These are phyloP conservation scores for Enteromius anoplus DNA, from an alignment of 2,797 vertebrate species.

Conservation along the genomic window DNA sequence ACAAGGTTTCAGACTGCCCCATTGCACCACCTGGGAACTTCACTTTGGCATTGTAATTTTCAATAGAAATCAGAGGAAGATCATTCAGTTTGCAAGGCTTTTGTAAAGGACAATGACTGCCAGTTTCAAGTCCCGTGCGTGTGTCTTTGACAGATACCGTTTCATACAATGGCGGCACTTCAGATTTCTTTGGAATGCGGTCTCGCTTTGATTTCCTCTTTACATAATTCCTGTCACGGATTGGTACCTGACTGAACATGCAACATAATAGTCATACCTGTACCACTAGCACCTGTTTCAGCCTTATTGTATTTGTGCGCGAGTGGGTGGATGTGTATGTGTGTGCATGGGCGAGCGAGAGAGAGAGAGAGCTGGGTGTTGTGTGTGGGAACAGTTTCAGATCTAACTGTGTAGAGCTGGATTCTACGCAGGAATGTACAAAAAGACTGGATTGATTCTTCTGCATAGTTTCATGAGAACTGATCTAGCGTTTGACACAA, in stretches of 20 bases:
- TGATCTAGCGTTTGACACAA: constrained; percentile 35
- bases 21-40: neutral
- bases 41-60: neutral
- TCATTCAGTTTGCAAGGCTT: neutral
- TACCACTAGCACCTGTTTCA: constrained; percentile 39
- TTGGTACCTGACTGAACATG: constrained; percentile 25
- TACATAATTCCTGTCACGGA: constrained; percentile 8
- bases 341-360: constrained; percentile 21
- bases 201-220: neutral
- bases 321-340: constrained; percentile 20
- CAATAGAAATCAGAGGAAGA: neutral
- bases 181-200: constrained; percentile 15
- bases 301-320: constrained; percentile 49
- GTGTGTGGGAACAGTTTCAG: constrained; percentile 20
- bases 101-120: neutral
- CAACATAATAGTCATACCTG: constrained; percentile 27
- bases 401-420: constrained; percentile 59
- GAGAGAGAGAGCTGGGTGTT: constrained; percentile 28
- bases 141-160: constrained; percentile 22
- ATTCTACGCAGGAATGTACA: constrained; percentile 59
- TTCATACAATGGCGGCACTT: neutral
- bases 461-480: constrained; percentile 42
- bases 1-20: neutral
- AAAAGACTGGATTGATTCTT: constrained; percentile 38
- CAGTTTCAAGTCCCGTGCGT: neutral